These are phyloP conservation scores for Adelphocoris suturalis DNA, from an alignment of 2,888 invertebrate genomes.

Conservation along the genomic window DNA sequence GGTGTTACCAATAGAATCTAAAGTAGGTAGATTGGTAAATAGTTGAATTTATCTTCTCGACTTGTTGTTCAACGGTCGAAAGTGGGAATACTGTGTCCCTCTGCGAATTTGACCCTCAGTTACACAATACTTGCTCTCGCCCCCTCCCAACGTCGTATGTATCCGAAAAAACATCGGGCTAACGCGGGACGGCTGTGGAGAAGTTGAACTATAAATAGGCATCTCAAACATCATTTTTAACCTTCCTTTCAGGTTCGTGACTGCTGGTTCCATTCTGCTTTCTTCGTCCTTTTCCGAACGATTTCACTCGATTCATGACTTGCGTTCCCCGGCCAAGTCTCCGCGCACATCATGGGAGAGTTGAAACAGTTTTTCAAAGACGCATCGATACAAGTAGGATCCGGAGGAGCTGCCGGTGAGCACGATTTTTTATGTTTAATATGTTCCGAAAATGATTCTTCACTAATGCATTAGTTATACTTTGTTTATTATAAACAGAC, in stretches of 20 bases:
- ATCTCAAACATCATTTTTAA: conserved; percentile 56
- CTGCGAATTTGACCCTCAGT: conserved; percentile 27
- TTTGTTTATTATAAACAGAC: too few relatives aligned
- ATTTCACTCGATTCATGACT: conserved; percentile 44
- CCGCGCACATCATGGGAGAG: conserved; percentile 72
- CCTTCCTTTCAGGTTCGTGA: conserved; percentile 24
- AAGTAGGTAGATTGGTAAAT: too few relatives aligned
- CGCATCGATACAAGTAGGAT: conserved; percentile 89
- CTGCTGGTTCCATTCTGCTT: conserved; percentile 44
- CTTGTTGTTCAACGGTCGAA: neutral
- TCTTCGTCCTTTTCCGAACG: conserved; percentile 30
- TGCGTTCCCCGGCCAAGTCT: neutral
- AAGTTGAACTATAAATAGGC: conserved; percentile 45
- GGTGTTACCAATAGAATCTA: too few relatives aligned
- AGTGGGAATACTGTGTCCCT: neutral
- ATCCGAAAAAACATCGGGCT: conserved; percentile 7
- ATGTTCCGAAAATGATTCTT: too few relatives aligned
- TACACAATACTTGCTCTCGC: neutral
- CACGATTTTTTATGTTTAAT: neutral
- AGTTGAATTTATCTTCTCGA: too few relatives aligned
- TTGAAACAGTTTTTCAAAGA: conserved; percentile 81
- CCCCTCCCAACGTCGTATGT: conserved; percentile 15
- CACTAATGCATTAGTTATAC: too few relatives aligned
- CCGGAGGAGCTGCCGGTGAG: conserved; percentile 92
- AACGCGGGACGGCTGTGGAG: conserved; percentile 16